phyloP scores from a whole-genome alignment of 2,888 invertebrate species.

The Lordiphosa fenestrarum region DNA sequence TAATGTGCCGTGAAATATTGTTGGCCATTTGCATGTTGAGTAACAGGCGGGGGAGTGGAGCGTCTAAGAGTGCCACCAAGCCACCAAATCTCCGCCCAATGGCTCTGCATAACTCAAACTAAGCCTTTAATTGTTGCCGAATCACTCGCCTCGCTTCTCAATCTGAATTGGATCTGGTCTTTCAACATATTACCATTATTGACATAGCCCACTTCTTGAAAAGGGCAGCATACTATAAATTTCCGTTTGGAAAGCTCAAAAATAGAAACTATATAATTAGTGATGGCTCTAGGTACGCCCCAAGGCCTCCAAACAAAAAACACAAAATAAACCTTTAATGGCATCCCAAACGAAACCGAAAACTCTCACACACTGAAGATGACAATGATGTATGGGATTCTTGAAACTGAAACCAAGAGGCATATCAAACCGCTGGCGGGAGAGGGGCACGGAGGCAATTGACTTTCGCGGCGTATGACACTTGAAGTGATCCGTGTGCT shows the following conservation, averaged over 20 bases:
- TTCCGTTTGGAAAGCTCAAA: constrained; percentile 50
- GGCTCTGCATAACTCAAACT: background rate
- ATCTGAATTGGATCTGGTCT: constrained; percentile 13
- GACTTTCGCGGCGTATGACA: constrained; percentile 56
- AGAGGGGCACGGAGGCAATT: constrained; percentile 41
- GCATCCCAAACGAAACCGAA: constrained; percentile 52
- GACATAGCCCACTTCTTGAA: constrained; percentile 31
- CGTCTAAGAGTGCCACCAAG: background rate
- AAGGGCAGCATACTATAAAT: constrained; percentile 34
- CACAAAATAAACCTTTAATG: constrained; percentile 25
- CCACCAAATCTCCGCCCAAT: background rate
- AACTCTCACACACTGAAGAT: constrained; percentile 53
- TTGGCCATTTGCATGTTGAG: constrained; percentile 28
- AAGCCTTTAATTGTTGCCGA: constrained; percentile 3
- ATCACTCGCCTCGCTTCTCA: constrained; percentile 3
- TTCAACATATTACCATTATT: constrained; percentile 45
- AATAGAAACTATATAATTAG: constrained; percentile 62
- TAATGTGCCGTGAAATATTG: constrained; percentile 56
- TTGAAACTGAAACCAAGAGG: constrained; percentile 53
- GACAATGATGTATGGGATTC: constrained; percentile 65
- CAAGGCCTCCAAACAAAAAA: constrained; percentile 33
- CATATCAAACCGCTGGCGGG: constrained; percentile 30
- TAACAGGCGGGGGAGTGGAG: constrained; percentile 9
- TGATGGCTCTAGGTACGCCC: constrained; percentile 56
- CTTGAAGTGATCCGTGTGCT: constrained; percentile 38